Evolutionary conservation across 1,140 invertebrate genomes (phyloP).

Genomic region (Anadara kagoshimensis): DNA sequence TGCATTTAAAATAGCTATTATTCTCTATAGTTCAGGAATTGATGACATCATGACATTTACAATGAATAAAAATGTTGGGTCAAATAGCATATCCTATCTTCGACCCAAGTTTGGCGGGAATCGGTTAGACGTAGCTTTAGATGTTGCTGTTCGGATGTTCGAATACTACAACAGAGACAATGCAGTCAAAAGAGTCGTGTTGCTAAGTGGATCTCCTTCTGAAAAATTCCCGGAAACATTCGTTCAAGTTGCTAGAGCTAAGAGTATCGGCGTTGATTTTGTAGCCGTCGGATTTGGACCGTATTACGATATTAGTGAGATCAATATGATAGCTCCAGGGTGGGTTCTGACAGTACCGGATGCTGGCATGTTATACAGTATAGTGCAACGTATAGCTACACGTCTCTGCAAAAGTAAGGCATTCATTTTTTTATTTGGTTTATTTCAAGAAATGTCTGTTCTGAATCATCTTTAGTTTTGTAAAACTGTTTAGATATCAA

Average conservation of each 20-base stretch:
- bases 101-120: slow-evolving; percentile 12
- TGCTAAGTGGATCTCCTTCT: slow-evolving; percentile 20
- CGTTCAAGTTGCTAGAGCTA: slow-evolving; percentile 11
- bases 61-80: slow-evolving; percentile 15
- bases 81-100: slow-evolving; percentile 14
- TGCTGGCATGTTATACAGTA: slow-evolving; percentile 25
- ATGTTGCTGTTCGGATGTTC: slow-evolving; percentile 19
- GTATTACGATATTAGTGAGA: slow-evolving; percentile 2
- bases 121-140: slow-evolving; percentile 5
- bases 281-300: slow-evolving; percentile 24
- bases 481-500: too few species aligned
- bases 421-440: not conserved
- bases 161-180: slow-evolving; percentile 13
- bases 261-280: slow-evolving; percentile 10
- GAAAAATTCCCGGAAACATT: slow-evolving; percentile 2
- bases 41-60: slow-evolving; percentile 34
- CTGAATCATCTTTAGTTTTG: not conserved
- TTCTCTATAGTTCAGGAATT: slow-evolving; percentile 26
- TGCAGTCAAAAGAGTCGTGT: slow-evolving; percentile 14
- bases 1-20: slow-evolving; percentile 14
- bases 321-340: slow-evolving; percentile 11
- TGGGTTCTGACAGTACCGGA: slow-evolving; percentile 17
- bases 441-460: not conserved
- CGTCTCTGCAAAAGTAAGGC: slow-evolving; percentile 21
- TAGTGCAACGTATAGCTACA: slow-evolving; percentile 6